A percentile compares a stretch with the other conserved stretches of the same genome.
Conservation (phyloP, 2,888 invertebrate genomes). For the Euproctis similis region DNA sequence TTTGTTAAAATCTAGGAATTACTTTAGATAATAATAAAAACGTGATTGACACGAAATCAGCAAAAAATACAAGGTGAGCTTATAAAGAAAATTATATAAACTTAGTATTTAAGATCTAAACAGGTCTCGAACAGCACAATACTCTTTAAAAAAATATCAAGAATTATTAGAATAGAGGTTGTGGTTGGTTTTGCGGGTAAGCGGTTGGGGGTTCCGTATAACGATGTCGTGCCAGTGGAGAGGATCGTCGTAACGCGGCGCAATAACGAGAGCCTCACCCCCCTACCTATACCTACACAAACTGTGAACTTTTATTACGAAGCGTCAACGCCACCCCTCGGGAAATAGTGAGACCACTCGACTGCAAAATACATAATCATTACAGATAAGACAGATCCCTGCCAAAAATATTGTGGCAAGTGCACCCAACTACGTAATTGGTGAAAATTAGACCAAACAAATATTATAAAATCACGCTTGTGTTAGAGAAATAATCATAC, state of each 20-base stretch:
- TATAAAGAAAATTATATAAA: neutral
- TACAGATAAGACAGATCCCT: constrained; percentile 49
- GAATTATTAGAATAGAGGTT: too few relatives aligned
- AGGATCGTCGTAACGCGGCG: constrained; percentile 27
- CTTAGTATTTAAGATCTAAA: neutral
- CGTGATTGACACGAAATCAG: too few relatives aligned
- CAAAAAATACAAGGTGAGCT: too few relatives aligned
- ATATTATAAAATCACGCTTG: neutral
- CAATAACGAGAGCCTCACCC: constrained; percentile 33
- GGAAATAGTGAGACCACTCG: constrained; percentile 46
- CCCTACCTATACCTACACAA: constrained; percentile 33
- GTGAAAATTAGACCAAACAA: constrained; percentile 7
- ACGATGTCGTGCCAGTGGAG: constrained; percentile 53
- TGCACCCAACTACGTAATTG: too few relatives aligned
- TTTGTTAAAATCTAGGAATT: too few relatives aligned
- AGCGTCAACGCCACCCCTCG: constrained; percentile 35
- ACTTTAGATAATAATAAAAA: too few relatives aligned
- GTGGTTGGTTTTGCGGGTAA: constrained; percentile 31
- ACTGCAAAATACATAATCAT: constrained; percentile 64
- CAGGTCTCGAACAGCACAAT: neutral
- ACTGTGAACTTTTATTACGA: constrained; percentile 50
- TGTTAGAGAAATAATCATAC: too few relatives aligned
- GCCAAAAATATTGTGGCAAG: constrained; percentile 46
- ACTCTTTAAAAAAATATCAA: neutral
- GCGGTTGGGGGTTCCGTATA: constrained; percentile 50